Base-by-base conservation (phyloP, 1,140 invertebrate genomes). In the Calliphora vicina region DNA sequence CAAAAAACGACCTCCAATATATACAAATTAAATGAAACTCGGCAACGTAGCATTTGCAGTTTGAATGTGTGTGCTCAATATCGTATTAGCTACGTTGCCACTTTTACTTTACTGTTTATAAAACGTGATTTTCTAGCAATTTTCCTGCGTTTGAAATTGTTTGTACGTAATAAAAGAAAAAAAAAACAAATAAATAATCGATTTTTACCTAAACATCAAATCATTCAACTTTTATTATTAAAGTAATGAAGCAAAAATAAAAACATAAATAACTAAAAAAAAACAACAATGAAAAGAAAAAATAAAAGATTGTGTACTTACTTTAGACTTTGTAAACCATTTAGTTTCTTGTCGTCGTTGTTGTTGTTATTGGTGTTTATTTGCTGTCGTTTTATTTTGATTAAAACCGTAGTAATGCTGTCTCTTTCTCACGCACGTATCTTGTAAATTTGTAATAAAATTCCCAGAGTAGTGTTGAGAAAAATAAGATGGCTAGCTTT, bases 321-420 rank as follows among this genome's bases (percentile, higher is more conserved):
- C 81, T 82, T 82, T 87, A 85, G 87, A 87, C 85, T 87, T 88
- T 88, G 87, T 88, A 88, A 88, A 88, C 87, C 87, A 87, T 88
- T 87, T 78, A 78, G 74, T 43, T 78, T 43, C 85, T 87, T 85
- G 57, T 67, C n/a, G 82, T 82, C 85, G 86, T 78, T 86, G 84
- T 73, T 78, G 83, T 29, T 80, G 76, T 82, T 25, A n/a, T n/a
- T 86, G 82, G 57, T 81, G 84, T 45, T 76, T 73, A 85, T 86
- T 85, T 83, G 73, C 84, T 86, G 13, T 35, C 29, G 29, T 43
- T 50, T 76, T 78, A 43, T 78, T 43, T 43, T 43, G 23, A 78
- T 27, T 80, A 80, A 50, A 81, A 81, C 57, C 25, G 20, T 26
- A 20, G n/a, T 67, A 25, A 10, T 23, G 23, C n/a, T 67, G n/a